Percentiles rank a stretch among this genome's conserved stretches.
These are phyloP conservation scores for Apodemus agrarius DNA, from an alignment of 2,797 vertebrate species.

Conservation along the genomic window DNA sequence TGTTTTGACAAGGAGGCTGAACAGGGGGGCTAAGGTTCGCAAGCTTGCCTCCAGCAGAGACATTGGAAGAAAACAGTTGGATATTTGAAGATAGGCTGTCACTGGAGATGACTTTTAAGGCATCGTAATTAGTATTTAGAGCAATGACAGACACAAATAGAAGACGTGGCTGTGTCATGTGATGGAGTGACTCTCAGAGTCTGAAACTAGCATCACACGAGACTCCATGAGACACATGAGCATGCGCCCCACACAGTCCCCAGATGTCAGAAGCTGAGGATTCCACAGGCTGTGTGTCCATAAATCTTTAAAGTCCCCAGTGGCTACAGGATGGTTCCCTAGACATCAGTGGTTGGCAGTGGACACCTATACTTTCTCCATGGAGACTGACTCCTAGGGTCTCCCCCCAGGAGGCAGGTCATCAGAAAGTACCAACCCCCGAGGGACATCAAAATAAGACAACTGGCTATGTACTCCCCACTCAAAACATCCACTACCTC, in stretches of 20 bases:
- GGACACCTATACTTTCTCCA: not conserved
- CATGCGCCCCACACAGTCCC: no score
- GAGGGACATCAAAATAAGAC: not conserved
- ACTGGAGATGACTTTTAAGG: not conserved
- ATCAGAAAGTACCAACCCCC: not conserved
- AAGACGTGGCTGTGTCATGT: not conserved
- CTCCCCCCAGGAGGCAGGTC: not conserved
- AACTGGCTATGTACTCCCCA: fast-evolving
- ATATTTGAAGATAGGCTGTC: not conserved
- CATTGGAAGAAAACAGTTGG: not conserved
- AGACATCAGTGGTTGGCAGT: not conserved
- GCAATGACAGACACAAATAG: not conserved
- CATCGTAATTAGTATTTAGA: fast-evolving
- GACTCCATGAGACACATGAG: fast-evolving
- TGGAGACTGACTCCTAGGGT: not conserved
- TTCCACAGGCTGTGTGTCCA: not conserved
- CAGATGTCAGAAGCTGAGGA: no score
- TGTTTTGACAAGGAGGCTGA: not conserved
- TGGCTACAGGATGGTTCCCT: fast-evolving
- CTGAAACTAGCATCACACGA: not conserved
- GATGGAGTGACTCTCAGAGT: not conserved
- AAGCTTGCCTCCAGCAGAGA: not conserved
- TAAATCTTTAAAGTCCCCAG: no score
- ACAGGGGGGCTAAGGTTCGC: not conserved
- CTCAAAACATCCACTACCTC: not conserved